A percentile compares a stretch with the other conserved stretches of the same genome.
These are phyloP conservation scores for Potorous gilbertii DNA, from an alignment of 2,797 vertebrate species.

Conservation along the genomic window DNA sequence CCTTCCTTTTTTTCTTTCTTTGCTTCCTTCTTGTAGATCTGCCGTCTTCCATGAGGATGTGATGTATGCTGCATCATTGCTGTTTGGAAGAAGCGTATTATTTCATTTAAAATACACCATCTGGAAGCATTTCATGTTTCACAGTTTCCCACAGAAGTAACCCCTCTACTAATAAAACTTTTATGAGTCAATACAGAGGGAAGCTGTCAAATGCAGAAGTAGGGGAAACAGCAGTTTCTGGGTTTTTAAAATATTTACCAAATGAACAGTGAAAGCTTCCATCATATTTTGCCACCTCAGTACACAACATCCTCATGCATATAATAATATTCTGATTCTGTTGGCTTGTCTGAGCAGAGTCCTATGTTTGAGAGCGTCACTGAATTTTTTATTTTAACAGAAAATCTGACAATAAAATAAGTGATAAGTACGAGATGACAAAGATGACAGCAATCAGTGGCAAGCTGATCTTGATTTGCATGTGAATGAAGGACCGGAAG, in stretches of 20 bases:
- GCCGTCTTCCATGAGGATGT: conserved; percentile 52
- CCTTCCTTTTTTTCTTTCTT: not conserved
- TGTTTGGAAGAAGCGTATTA: conserved; percentile 70
- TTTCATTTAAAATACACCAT: conserved; percentile 73
- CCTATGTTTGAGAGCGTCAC: not conserved
- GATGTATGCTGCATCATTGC: conserved; percentile 41
- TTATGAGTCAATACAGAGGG: conserved; percentile 72
- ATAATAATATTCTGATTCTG: conserved; percentile 52
- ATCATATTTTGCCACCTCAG: conserved; percentile 60
- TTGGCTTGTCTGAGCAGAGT: conserved; percentile 60
- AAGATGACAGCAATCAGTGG: not conserved
- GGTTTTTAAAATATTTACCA: conserved; percentile 81
- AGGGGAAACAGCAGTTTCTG: conserved; percentile 54
- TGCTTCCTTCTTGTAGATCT: not conserved
- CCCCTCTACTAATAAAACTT: conserved; percentile 80
- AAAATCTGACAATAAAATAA: conserved; percentile 48
- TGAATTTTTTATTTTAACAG: conserved; percentile 44
- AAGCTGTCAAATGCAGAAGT: conserved; percentile 72
- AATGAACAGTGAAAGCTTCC: conserved; percentile 68
- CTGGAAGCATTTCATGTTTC: conserved; percentile 74
- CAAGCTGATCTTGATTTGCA: conserved; percentile 20
- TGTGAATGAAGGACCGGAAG: conserved; percentile 12
- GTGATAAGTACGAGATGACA: not conserved
- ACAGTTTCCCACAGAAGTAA: conserved; percentile 72
- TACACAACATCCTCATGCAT: not conserved